Evolutionary conservation across 2,797 vertebrate species (phyloP).

Genomic region (Poecilia picta): DNA sequence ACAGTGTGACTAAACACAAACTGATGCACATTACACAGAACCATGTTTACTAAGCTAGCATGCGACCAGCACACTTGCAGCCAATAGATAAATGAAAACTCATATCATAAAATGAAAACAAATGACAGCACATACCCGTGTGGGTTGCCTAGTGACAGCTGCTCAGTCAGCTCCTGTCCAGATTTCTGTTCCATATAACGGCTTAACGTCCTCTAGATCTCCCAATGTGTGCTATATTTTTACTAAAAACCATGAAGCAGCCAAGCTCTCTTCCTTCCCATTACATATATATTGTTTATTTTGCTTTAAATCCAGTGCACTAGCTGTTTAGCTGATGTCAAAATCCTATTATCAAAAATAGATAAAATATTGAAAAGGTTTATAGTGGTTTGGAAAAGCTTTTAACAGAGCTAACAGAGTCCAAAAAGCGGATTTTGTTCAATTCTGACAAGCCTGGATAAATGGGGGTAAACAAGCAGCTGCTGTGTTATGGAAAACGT

Average conservation of each 20-base stretch:
- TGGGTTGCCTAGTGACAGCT: not conserved
- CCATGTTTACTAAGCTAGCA: not conserved
- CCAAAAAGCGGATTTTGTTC: not conserved
- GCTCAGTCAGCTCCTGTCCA: not conserved
- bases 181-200: not conserved
- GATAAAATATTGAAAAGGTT: not conserved
- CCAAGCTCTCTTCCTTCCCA: not conserved
- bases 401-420: not conserved
- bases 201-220: not conserved
- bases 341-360: not conserved
- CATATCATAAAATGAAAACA: not conserved
- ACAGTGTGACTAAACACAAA: not conserved
- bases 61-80: not conserved
- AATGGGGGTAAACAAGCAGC: not conserved
- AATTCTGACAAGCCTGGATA: not conserved
- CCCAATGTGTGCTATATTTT: not conserved
- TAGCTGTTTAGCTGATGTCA: not conserved
- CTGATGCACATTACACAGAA: not conserved
- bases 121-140: not conserved
- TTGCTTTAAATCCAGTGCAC: not conserved
- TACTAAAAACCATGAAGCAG: not conserved
- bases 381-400: not conserved
- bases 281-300: not conserved
- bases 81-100: not conserved
- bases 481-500: slow-evolving; percentile 16